These are phyloP conservation scores for Myocastor coypus DNA, from an alignment of 2,113 vertebrate genomes.

Conservation along the genomic window DNA sequence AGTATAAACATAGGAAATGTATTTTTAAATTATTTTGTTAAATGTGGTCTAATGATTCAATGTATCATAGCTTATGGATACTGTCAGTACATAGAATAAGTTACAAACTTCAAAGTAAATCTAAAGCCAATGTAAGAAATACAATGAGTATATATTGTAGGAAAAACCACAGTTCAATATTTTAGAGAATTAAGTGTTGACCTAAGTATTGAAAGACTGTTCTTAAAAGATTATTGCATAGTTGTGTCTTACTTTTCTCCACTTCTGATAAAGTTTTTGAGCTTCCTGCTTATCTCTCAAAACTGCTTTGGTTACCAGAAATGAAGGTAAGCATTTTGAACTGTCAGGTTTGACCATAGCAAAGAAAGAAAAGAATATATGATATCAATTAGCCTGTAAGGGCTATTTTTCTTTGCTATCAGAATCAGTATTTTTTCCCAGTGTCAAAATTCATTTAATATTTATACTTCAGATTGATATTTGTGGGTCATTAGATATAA, in stretches of 20 bases:
- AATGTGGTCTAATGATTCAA: slow-evolving; percentile 54
- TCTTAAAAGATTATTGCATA: neutral
- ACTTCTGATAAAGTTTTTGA: neutral
- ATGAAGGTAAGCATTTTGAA: neutral
- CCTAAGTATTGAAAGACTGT: neutral
- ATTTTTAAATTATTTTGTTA: slow-evolving; percentile 48
- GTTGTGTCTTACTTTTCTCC: neutral
- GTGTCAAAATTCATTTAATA: slow-evolving; percentile 34
- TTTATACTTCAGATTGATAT: neutral
- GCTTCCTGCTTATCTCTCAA: neutral
- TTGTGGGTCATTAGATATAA: slow-evolving; percentile 5
- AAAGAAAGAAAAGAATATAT: slow-evolving; percentile 8
- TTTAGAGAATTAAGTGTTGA: slow-evolving; percentile 42
- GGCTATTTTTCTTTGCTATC: slow-evolving; percentile 4
- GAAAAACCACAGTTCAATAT: neutral
- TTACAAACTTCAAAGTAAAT: slow-evolving; percentile 63
- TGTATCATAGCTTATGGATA: slow-evolving; percentile 44
- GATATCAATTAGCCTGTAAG: neutral
- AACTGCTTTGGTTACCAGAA: neutral
- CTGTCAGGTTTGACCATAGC: neutral
- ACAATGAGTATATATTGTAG: neutral
- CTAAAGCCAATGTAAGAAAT: slow-evolving; percentile 62
- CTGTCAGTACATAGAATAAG: slow-evolving; percentile 28
- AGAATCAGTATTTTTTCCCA: neutral
- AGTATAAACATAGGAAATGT: neutral